Evolutionary conservation across 2,888 invertebrate species (phyloP), one percentile per base, ranked within the genome.

Genomic region (Netelia virgata): DNA sequence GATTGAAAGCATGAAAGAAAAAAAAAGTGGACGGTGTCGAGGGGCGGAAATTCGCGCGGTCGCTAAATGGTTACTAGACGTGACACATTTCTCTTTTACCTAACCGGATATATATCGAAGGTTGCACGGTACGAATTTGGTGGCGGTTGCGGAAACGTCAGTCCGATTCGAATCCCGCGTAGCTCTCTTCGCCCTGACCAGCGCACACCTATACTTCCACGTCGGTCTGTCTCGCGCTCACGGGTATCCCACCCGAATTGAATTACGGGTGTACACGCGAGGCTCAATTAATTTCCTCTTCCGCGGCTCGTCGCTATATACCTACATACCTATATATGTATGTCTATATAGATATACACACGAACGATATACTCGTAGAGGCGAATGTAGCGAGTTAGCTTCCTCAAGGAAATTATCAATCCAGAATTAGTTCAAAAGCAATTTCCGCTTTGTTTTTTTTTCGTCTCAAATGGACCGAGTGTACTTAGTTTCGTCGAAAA

Each of bases 281-380:
- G 80, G 80, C 83, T 84, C 83, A 76, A 84, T 84, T 84, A 80
- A 84, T 84, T 84, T 84, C 80, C 80, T 84, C 80, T 80, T 84
- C 76, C 83, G 83, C 64, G 80, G 83, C 80, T 80, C 80, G 76
- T 80, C 80, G 59, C 75, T 66, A 16, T 43, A 28, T 8, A 63
- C 16, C 10, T 63, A n/a, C 43, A 66, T 16, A 59, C 43, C 18
- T 20, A 36, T 61, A 18, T n/a, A n/a, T n/a, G n/a, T n/a, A n/a
- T n/a, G n/a, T n/a, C 18, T 20, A 36, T 61, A 18, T 41, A 18
- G 36, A 53, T n/a, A 41, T 61, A 78, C 50, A 47, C 47, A 47
- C 2, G 11, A 2, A 47, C 47, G 47, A 47, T 47, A 47, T 11
- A 47, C 14, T 14, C 6, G 14, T 47, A 47, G 2, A 47, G 3